Percentiles rank a stretch among this genome's conserved stretches.
Conservation (phyloP, 2,888 invertebrate species). For the Clanis bilineata region DNA sequence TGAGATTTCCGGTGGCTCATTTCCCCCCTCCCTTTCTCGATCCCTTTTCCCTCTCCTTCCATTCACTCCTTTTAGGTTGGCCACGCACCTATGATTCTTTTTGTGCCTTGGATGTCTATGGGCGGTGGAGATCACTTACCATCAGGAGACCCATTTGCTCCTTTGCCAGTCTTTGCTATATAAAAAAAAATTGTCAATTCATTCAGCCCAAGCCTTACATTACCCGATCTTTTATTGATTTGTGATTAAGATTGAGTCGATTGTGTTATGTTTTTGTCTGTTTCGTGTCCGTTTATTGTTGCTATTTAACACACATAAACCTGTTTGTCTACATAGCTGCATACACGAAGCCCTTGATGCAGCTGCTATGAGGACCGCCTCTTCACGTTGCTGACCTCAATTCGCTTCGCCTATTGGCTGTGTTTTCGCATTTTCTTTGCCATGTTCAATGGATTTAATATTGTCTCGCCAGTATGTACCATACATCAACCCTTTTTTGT, state of each 20-base stretch:
- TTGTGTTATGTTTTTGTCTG: neutral
- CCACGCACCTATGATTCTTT: too few relatives aligned
- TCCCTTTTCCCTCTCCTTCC: too few relatives aligned
- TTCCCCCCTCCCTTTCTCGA: too few relatives aligned
- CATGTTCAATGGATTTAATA: slow-evolving; percentile 23
- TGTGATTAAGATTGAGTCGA: slow-evolving; percentile 7
- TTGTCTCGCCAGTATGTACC: slow-evolving; percentile 24
- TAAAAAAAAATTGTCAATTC: neutral
- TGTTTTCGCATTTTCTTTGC: slow-evolving; percentile 29
- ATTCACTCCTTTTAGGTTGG: too few relatives aligned
- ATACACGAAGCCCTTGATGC: slow-evolving; percentile 25
- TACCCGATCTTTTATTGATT: neutral
- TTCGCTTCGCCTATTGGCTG: slow-evolving; percentile 31
- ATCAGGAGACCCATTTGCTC: too few relatives aligned
- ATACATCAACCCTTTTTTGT: slow-evolving; percentile 6
- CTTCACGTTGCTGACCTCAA: slow-evolving; percentile 27
- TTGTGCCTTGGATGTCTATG: too few relatives aligned
- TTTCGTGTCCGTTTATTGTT: neutral
- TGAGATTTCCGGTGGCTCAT: too few relatives aligned
- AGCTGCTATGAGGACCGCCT: slow-evolving; percentile 31
- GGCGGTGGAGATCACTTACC: too few relatives aligned
- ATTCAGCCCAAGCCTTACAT: neutral
- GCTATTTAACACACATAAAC: slow-evolving; percentile 15
- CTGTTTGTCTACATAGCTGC: slow-evolving; percentile 20
- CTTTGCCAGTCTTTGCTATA: too few relatives aligned